phyloP scores from a whole-genome alignment of 2,888 invertebrate species.

The Sphinx pinastri region DNA sequence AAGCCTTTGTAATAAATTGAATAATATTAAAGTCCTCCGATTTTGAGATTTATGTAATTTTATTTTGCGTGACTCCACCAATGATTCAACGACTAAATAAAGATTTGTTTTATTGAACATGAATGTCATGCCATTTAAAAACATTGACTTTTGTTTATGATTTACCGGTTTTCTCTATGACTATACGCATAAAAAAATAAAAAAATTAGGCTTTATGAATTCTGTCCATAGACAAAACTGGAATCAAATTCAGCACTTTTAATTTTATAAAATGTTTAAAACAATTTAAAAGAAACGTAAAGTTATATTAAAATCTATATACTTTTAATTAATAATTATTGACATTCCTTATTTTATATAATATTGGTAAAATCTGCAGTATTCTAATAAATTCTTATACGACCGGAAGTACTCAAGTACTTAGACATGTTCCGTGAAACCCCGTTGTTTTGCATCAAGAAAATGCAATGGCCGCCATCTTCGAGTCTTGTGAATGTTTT shows the following conservation, averaged over 20 bases:
- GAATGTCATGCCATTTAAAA: conserved; percentile 16
- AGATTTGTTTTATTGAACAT: too few relatives aligned
- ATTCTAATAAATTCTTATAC: conserved; percentile 27
- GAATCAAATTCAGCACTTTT: conserved; percentile 29
- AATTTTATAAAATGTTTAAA: neutral
- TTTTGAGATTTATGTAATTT: too few relatives aligned
- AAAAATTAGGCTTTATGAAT: conserved; percentile 35
- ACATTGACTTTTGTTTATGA: neutral
- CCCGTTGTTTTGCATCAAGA: conserved; percentile 90
- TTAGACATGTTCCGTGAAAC: conserved; percentile 78
- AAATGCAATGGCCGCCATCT: conserved; percentile 93
- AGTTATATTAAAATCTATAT: neutral
- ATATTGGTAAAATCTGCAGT: neutral
- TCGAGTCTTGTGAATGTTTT: conserved; percentile 92
- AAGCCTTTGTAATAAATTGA: too few relatives aligned
- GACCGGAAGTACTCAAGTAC: conserved; percentile 70
- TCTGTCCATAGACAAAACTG: conserved; percentile 45
- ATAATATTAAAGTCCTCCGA: too few relatives aligned
- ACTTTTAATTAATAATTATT: conserved; percentile 1
- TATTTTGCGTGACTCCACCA: too few relatives aligned
- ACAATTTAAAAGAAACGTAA: too few relatives aligned
- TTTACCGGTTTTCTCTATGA: conserved; percentile 35
- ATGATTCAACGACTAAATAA: too few relatives aligned
- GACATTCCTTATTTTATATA: neutral
- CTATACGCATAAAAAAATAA: conserved; percentile 19